Evolutionary conservation across 2,113 vertebrate species (phyloP), one percentile per base, ranked within the genome.

Genomic region (Cichladusa arquata): DNA sequence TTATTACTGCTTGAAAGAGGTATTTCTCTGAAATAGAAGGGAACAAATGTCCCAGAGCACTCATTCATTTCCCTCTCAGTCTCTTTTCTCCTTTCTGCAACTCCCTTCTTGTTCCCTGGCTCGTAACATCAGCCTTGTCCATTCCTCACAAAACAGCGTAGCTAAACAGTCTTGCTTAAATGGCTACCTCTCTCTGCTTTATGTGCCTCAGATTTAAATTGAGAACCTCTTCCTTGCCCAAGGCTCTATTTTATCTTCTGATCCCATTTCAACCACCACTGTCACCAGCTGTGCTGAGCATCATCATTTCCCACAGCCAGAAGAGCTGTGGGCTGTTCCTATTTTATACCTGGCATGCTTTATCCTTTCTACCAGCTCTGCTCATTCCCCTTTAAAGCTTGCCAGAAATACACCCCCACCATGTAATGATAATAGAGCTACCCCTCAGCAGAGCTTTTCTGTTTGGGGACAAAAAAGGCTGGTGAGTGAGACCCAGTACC

Each of bases 1-100:
- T 86, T 86, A 90, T 91, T 95, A 56, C 47, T 66, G 31, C 40
- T 92, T 83, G 51, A 88, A 93, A 83, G 47, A 64, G 65, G 38
- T n/a, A 66, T 90, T 95, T 88, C 26, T 82, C 28, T 86, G 74
- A 86, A 80, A 78, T 5, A 88, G 54, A 90, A 48, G 25, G 76
- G 34, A 88, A 70, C 5, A 87, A 86, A 95, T 72, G 54, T 85
- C 86, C 42, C 83, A 81, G 61, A 81, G 48, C 66, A 50, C 14
- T 79, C 48, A 69, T 72, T 87, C 8, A n/a, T 92, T 77, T 93
- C n/a, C 5, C 36, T 81, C 42, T 78, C 60, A 18, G 44, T 40
- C 79, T 8, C 25, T 70, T 71, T 61, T 29, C 45, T 50, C 33
- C 54, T 83, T 84, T 86, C 34, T 92, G 31, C 67, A 81, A 18